phyloP scores from a whole-genome alignment of 1,140 invertebrate species.

The Samia ricini region DNA sequence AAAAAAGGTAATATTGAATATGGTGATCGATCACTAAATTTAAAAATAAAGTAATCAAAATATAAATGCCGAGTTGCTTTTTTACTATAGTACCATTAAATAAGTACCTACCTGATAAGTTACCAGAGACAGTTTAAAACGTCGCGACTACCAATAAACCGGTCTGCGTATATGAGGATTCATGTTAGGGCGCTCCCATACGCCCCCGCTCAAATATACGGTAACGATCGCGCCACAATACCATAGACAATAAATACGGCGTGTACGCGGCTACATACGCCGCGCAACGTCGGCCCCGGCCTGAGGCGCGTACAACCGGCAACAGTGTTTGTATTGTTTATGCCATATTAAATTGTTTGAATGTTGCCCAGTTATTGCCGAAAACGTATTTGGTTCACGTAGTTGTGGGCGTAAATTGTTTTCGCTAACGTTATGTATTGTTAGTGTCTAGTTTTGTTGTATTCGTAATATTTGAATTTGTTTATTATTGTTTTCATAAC shows the following conservation, averaged over 20 bases:
- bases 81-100: not conserved
- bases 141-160: slow-evolving; percentile 39
- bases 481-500: slow-evolving; percentile 2
- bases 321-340: slow-evolving; percentile 72
- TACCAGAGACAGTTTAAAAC: slow-evolving; percentile 20
- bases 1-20: not conserved
- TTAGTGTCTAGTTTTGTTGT: slow-evolving; percentile 14
- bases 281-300: slow-evolving; percentile 12
- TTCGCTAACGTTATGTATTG: slow-evolving; percentile 14
- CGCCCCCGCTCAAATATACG: slow-evolving; percentile 69
- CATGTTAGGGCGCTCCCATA: slow-evolving; percentile 64
- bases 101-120: not conserved
- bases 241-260: slow-evolving; percentile 73
- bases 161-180: slow-evolving; percentile 66
- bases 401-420: slow-evolving; percentile 66
- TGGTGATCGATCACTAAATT: not conserved
- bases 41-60: not conserved
- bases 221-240: slow-evolving; percentile 73
- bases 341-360: slow-evolving; percentile 74
- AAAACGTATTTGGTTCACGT: slow-evolving; percentile 69
- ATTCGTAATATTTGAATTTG: slow-evolving; percentile 3
- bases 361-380: slow-evolving; percentile 73
- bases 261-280: slow-evolving; percentile 60
- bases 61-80: not conserved
- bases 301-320: slow-evolving; percentile 55